phyloP scores from a whole-genome alignment of 2,797 vertebrate species.

The Columba guinea region DNA sequence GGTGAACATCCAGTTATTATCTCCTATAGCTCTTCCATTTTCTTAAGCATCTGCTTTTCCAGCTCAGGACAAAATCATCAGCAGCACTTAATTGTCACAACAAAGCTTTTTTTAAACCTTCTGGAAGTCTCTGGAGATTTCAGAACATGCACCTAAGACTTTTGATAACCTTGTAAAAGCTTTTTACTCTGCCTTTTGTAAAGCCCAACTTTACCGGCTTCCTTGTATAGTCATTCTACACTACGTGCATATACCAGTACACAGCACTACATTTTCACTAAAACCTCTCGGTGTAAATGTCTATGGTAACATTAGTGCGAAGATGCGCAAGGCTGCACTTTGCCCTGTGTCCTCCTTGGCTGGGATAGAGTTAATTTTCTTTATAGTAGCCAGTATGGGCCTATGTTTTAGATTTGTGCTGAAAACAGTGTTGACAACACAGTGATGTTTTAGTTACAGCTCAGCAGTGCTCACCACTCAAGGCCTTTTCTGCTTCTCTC shows the following conservation, averaged over 20 bases:
- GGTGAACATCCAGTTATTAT: neutral
- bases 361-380: no score
- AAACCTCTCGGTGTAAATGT: neutral
- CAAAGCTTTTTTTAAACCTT: neutral
- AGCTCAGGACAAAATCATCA: neutral
- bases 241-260: fast-evolving
- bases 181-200: neutral
- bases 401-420: no score
- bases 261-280: neutral
- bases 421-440: no score
- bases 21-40: neutral
- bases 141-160: neutral
- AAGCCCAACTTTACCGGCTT: neutral
- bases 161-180: neutral
- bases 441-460: no score
- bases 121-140: neutral
- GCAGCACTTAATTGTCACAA: neutral
- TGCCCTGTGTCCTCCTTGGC: neutral
- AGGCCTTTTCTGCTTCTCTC: no score
- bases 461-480: no score
- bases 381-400: no score
- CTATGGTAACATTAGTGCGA: fast-evolving
- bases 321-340: neutral
- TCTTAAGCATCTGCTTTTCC: neutral
- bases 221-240: fast-evolving